Percentiles rank a stretch among this genome's conserved stretches.
Evolutionary conservation across 2,113 vertebrate genomes (phyloP).

Genomic region (Spea multiplicata): DNA sequence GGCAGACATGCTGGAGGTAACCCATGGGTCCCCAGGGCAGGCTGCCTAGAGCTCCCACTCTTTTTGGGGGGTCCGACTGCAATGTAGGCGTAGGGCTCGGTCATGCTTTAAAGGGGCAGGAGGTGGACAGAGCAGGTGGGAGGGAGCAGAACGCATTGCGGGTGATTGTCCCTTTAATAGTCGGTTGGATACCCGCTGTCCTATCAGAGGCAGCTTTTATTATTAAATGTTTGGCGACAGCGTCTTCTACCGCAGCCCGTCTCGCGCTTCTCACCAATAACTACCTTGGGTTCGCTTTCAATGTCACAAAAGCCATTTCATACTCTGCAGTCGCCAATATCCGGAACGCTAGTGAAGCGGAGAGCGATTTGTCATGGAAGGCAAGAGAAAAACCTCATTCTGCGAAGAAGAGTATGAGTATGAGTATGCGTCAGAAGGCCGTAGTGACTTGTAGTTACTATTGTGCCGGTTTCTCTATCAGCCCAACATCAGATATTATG

Average conservation of each 20-base stretch:
- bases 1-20: too few species aligned
- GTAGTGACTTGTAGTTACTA: too few species aligned
- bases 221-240: conserved; percentile 26
- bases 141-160: background rate
- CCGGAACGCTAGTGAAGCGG: background rate
- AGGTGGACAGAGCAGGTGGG: too few species aligned
- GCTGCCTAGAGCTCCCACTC: too few species aligned
- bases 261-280: background rate
- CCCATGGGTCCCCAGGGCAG: too few species aligned
- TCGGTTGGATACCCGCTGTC: background rate
- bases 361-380: background rate
- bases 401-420: background rate
- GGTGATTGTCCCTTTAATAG: background rate
- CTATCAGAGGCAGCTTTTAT: conserved; percentile 17
- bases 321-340: background rate
- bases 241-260: background rate
- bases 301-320: conserved; percentile 9
- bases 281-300: background rate
- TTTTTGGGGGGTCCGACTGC: too few species aligned
- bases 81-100: too few species aligned
- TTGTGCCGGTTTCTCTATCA: too few species aligned
- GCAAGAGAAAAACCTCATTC: background rate
- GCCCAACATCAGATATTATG: too few species aligned
- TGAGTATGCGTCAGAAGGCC: too few species aligned
- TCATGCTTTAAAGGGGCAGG: too few species aligned